Evolutionary conservation across 2,888 invertebrate genomes (phyloP).

Genomic region (Pristionchus japonicus): DNA sequence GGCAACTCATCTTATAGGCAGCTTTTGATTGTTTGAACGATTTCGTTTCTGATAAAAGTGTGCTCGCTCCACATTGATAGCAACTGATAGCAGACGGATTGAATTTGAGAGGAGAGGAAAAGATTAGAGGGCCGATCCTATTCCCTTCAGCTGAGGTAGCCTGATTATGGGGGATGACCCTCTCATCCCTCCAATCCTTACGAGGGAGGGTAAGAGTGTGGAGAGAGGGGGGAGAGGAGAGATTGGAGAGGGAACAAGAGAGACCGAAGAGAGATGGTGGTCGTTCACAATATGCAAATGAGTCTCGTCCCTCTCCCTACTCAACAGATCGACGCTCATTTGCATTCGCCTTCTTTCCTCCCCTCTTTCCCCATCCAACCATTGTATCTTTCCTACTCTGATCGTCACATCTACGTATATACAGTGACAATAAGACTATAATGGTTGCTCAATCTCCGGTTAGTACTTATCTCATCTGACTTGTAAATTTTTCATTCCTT

Average conservation of each 20-base stretch:
- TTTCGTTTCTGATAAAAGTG: not conserved
- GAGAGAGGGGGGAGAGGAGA: not conserved
- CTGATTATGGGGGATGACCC: not conserved
- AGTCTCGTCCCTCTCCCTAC: constrained; percentile 40
- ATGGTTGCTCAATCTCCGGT: not conserved
- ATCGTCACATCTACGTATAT: not conserved
- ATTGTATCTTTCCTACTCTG: constrained; percentile 16
- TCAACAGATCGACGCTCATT: constrained; percentile 26
- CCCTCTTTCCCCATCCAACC: not conserved
- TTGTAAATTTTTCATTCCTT: not conserved
- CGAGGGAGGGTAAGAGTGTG: constrained; percentile 8
- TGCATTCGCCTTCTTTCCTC: constrained; percentile 41
- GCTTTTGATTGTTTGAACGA: not conserved
- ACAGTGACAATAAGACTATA: not conserved
- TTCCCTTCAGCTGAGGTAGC: not conserved
- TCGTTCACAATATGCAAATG: constrained; percentile 43
- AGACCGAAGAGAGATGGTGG: not conserved
- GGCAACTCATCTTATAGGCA: not conserved
- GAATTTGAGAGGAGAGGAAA: not conserved
- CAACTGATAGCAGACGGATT: not conserved
- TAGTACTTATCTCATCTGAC: not conserved
- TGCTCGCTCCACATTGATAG: not conserved
- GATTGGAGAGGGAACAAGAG: not conserved
- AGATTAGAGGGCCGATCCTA: not conserved
- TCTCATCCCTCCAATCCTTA: not conserved